These are phyloP conservation scores for Peromyscus californicus DNA, from an alignment of 2,113 vertebrate genomes.

Conservation along the genomic window DNA sequence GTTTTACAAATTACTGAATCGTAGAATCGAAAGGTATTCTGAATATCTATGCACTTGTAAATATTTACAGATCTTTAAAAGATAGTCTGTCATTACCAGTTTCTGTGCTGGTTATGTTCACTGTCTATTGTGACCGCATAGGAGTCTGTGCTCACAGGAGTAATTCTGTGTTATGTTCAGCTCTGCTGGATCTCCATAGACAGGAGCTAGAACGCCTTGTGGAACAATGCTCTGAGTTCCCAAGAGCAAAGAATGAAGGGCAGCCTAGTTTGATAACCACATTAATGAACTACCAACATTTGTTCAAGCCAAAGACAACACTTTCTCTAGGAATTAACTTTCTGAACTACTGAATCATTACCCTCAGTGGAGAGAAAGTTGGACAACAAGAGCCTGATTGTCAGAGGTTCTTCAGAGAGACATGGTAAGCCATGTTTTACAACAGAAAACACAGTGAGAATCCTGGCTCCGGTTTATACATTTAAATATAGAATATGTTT, in stretches of 20 bases:
- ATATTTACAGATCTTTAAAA: constrained; percentile 79
- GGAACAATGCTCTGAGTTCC: constrained; percentile 90
- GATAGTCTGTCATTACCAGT: constrained; percentile 62
- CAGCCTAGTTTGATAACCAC: constrained; percentile 98
- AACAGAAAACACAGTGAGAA: constrained; percentile 94
- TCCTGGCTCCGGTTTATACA: constrained; percentile 87
- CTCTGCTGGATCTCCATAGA: constrained; percentile 93
- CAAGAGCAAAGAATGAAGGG: constrained; percentile 92
- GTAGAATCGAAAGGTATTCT: constrained; percentile 37
- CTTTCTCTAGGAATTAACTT: constrained; percentile 96
- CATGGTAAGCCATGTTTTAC: constrained; percentile 94
- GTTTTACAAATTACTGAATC: constrained; percentile 62
- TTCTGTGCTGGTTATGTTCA: constrained; percentile 73
- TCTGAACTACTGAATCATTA: constrained; percentile 97
- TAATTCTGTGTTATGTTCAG: constrained; percentile 89
- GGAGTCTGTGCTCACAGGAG: constrained; percentile 82
- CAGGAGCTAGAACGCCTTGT: constrained; percentile 91
- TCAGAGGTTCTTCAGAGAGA: constrained; percentile 90
- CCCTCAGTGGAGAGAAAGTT: constrained; percentile 93
- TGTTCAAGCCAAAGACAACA: constrained; percentile 96
- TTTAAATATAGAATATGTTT: constrained; percentile 90
- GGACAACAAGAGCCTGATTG: constrained; percentile 97
- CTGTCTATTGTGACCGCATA: constrained; percentile 87
- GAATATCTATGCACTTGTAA: constrained; percentile 68
- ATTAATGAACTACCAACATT: constrained; percentile 99